Percentiles rank a stretch among this genome's conserved stretches.
phyloP scores from a whole-genome alignment of 2,113 vertebrate species.

The Enhydra lutris region DNA sequence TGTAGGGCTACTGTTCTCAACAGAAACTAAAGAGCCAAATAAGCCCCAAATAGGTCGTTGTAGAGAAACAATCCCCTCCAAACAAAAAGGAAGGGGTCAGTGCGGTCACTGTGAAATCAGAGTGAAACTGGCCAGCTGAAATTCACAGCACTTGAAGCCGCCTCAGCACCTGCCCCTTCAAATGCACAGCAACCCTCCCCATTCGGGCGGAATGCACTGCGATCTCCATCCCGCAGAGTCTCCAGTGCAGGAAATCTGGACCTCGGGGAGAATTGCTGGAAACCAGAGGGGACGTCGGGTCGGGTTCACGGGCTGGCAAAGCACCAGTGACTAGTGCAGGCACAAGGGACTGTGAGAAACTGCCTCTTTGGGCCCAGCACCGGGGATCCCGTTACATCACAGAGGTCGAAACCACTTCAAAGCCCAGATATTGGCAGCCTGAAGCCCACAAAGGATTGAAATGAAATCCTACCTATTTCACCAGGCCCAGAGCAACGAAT shows the following conservation, averaged over 20 bases:
- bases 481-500: slow-evolving; percentile 70
- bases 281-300: not conserved
- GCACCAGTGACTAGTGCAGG: not conserved
- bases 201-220: not conserved
- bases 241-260: not conserved
- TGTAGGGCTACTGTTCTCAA: not conserved
- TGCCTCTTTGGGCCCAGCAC: slow-evolving; percentile 58
- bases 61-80: not conserved
- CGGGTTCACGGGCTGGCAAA: not conserved
- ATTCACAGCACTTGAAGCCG: not conserved
- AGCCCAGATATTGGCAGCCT: slow-evolving; percentile 78
- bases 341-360: slow-evolving; percentile 33
- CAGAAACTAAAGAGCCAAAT: not conserved
- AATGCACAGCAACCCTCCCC: not conserved
- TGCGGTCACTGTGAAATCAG: not conserved
- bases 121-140: not conserved
- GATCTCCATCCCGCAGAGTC: not conserved
- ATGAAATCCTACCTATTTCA: slow-evolving; percentile 78
- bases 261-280: not conserved
- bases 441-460: slow-evolving; percentile 71
- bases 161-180: not conserved
- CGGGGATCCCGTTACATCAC: slow-evolving; percentile 80
- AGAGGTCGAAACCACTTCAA: slow-evolving; percentile 80
- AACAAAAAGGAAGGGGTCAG: too few species aligned
- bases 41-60: not conserved